phyloP scores from a whole-genome alignment of 2,113 vertebrate genomes.

The Penelope pileata region DNA sequence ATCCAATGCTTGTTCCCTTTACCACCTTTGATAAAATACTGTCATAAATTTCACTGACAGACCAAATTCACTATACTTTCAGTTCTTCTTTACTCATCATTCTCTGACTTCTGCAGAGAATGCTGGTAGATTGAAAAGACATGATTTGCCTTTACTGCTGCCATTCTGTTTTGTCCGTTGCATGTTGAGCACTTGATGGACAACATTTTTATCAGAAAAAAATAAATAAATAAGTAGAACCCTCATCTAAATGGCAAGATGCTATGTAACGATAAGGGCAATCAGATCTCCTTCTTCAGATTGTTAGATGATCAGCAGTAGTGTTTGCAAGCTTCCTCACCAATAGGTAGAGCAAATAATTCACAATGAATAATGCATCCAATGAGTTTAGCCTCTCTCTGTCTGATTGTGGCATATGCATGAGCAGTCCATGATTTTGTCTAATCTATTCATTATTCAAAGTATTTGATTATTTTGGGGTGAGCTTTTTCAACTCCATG shows the following conservation, averaged over 20 bases:
- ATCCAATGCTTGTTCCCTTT: neutral
- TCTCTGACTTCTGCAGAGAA: neutral
- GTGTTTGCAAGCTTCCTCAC: conserved; percentile 58
- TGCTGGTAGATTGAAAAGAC: neutral
- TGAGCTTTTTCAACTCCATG: conserved; percentile 8
- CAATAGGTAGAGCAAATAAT: conserved; percentile 48
- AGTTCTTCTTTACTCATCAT: neutral
- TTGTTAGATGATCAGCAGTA: conserved; percentile 34
- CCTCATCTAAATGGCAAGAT: neutral
- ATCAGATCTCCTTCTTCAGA: conserved; percentile 50
- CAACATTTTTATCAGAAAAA: neutral
- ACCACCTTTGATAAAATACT: neutral
- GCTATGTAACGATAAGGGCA: neutral
- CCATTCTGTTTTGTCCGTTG: neutral
- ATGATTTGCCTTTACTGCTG: neutral
- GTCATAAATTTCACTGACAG: neutral
- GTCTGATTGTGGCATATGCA: conserved; percentile 40
- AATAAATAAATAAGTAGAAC: neutral
- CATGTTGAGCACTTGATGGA: neutral
- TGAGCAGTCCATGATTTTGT: conserved; percentile 12
- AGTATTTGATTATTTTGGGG: conserved; percentile 50
- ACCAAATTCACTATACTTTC: neutral
- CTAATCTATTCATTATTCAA: conserved; percentile 48
- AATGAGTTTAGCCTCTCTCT: conserved; percentile 25
- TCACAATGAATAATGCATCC: conserved; percentile 63